A percentile compares a stretch with the other conserved stretches of the same genome.
phyloP scores from a whole-genome alignment of 2,113 vertebrate species.

The Scalopus aquaticus region DNA sequence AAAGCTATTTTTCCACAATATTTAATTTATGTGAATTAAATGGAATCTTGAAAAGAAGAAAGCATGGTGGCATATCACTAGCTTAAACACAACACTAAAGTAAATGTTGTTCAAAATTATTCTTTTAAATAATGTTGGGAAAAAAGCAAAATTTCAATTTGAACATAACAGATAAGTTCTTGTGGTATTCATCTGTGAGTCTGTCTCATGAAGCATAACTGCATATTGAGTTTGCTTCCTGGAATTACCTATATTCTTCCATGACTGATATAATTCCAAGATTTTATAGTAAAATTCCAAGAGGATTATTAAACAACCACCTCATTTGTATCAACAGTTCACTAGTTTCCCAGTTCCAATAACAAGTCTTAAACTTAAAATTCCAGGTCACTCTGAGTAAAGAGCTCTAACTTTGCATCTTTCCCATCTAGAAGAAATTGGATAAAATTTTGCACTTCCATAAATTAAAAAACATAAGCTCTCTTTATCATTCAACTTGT shows the following conservation, averaged over 20 bases:
- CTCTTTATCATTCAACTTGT: background rate
- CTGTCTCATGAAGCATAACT: background rate
- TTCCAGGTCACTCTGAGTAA: background rate
- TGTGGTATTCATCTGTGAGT: background rate
- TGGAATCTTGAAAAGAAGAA: background rate
- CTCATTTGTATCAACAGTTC: background rate
- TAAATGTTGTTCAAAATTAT: background rate
- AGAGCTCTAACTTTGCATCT: background rate
- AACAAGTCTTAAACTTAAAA: background rate
- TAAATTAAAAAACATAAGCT: background rate
- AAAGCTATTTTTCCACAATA: background rate
- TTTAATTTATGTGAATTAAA: background rate
- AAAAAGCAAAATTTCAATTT: background rate
- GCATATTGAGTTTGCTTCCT: background rate
- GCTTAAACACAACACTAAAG: background rate
- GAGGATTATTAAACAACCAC: background rate
- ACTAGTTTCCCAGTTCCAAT: background rate
- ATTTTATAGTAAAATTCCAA: constrained; percentile 35
- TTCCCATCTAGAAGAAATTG: background rate
- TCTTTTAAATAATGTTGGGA: background rate
- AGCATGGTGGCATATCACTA: background rate
- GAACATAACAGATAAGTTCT: background rate
- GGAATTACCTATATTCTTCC: background rate
- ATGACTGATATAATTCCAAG: background rate
- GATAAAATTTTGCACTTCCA: background rate